Base-by-base conservation (phyloP, 2,888 invertebrate species). In the Drosophila siamana region DNA sequence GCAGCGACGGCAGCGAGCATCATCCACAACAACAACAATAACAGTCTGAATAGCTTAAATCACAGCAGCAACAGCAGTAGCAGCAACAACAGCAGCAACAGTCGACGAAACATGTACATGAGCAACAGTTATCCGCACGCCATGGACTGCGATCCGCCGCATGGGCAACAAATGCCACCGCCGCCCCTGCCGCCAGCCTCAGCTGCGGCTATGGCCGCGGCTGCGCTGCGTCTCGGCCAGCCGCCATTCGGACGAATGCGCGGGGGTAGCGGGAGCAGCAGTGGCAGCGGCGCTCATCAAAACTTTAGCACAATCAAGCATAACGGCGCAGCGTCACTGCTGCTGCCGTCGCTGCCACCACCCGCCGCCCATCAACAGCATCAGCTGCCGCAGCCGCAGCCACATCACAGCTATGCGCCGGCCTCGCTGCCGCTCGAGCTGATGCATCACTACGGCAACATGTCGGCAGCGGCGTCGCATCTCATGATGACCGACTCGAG, bases 111-210 rank as follows among this genome's bases (percentile, higher is more conserved):
- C 80, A 47, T 78, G 64, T 71, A 71, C 36, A 71, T 72, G 61
- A 43, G 69, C 62, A 86, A 80, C 84, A 51, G 51, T 44, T 93
- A 93, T 81, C 91, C 92, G 51, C 88, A 90, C 76, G 95, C 95
- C 80, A 97, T 97, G 95, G 96, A 97, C 88, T 97, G 97, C 93
- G 95, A 96, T 91, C 94, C 95, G 76, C 95, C 95, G 46, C 72
- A 74, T 24, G 28, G 93, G 44, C 89, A 91, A 65, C 88, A 86
- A 63, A 71, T 78, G 68, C 84, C 87, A 46, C 80, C 84, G 7
- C 70, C 72, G 56, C 57, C 86, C 4, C 60, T 60, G 60, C 54
- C 50, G 50, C 66, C 63, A 9, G 79, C 67, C 30, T 82, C 62
- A 22, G 68, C 60, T 26, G 66, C 61, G 13, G 61, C 66, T 0